Evolutionary conservation across 2,797 vertebrate species (phyloP).

Genomic region (Peromyscus aztecus): DNA sequence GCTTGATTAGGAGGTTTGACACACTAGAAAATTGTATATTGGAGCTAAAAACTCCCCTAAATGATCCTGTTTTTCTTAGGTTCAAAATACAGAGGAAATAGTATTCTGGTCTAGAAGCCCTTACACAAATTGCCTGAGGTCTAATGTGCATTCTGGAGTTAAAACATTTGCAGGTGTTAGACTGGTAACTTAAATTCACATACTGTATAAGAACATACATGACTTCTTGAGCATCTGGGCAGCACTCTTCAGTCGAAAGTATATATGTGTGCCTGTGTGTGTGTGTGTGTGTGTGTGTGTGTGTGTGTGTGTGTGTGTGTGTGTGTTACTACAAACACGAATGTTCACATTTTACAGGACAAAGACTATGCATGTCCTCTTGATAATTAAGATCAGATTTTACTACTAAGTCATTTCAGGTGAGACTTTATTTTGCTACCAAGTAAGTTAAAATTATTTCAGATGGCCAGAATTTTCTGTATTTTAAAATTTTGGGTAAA

Average conservation of each 20-base stretch:
- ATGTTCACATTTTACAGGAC: background rate
- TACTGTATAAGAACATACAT: background rate
- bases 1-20: constrained; percentile 6
- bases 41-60: background rate
- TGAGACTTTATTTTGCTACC: constrained; percentile 33
- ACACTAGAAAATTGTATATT: background rate
- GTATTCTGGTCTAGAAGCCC: background rate
- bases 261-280: background rate
- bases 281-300: no score
- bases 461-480: constrained; percentile 35
- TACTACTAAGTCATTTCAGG: constrained; percentile 12
- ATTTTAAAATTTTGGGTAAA: constrained; percentile 50
- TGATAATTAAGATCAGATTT: constrained; percentile 12
- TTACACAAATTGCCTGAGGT: background rate
- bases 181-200: constrained; percentile 5
- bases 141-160: constrained; percentile 1
- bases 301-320: no score
- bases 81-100: constrained; percentile 46
- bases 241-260: background rate
- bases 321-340: background rate
- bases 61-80: background rate
- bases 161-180: constrained; percentile 8
- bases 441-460: constrained; percentile 44
- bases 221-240: background rate
- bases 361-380: background rate